Evolutionary conservation across 2,113 vertebrate species (phyloP), one percentile per base, ranked within the genome.

Genomic region (Neoarius graeffei): DNA sequence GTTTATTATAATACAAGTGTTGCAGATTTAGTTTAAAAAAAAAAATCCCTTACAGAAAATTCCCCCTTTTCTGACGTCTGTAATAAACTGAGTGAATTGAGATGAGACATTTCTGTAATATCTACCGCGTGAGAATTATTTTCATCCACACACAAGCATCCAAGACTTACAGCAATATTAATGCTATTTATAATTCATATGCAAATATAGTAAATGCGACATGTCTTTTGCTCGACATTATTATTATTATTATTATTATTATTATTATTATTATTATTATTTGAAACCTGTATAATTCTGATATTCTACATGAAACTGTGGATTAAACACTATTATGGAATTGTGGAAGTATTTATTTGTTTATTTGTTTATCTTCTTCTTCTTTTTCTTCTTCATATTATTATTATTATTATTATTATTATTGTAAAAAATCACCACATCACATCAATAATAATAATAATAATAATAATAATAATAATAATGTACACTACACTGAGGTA

Each of bases 221-320:
- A 76, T 57, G 4, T 59, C 14, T 59, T 35, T 27, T 80, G 14
- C n/a, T 54, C 8, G 25, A 56, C 4, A 4, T 19, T 81, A 60
- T 59, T 60, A 81, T 81, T 60, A 20, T 59, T 59, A 30, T 56
- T 27, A 80, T 76, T 54, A 54, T 52, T 52, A 52, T 52, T 77
- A 54, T 54, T 79, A 56, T 54, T 79, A n/a, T 79, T 79, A 56
- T 54, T 79, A 50, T 76, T 76, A 50, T 50, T 76, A 50, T 48
- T 57, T 15, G 7, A 27, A 27, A 80, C 23, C 14, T 57, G 2
- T 1, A 80, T 54, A 27, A 30, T 30, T 57, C n/a, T 27, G 1
- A 9, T 30, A 19, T 27, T 27, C 54, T 30, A 35, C 9, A 81
- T 19, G 15, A 57, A 81, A 81, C 17, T 30, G 13, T 80, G 5